Evolutionary conservation across 2,797 vertebrate species (phyloP).

Genomic region (Tenualosa thibaudeaui): DNA sequence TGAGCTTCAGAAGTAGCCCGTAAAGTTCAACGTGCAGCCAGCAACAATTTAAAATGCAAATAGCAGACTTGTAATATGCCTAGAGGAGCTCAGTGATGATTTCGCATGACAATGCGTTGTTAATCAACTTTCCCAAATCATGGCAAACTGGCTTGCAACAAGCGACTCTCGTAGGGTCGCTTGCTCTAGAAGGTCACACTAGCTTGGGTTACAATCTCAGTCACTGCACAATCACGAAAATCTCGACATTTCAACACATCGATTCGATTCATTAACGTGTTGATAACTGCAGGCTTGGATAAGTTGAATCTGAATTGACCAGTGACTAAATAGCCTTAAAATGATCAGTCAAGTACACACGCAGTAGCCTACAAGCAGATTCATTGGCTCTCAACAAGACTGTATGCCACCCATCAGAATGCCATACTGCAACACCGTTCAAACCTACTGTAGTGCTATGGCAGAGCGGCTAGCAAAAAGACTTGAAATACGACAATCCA

Average conservation of each 20-base stretch:
- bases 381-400: background rate
- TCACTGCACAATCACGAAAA: conserved; percentile 31
- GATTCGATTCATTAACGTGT: background rate
- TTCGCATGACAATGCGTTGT: conserved; percentile 38
- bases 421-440: background rate
- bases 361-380: background rate
- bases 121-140: conserved; percentile 43
- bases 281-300: background rate
- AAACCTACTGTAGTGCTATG: background rate
- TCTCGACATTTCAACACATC: background rate
- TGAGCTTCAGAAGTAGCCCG: background rate
- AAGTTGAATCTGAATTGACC: background rate
- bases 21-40: background rate
- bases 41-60: too few species aligned
- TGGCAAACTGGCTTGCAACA: conserved; percentile 31
- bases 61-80: background rate
- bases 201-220: conserved; percentile 42
- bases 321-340: background rate
- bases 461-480: background rate
- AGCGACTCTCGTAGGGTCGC: conserved; percentile 18
- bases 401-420: background rate
- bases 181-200: conserved; percentile 43
- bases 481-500: background rate
- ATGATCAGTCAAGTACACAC: background rate
- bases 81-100: conserved; percentile 36